A percentile compares a stretch with the other conserved stretches of the same genome.
Conservation (phyloP, 2,113 vertebrate species). For the Pseudorasbora parva region DNA sequence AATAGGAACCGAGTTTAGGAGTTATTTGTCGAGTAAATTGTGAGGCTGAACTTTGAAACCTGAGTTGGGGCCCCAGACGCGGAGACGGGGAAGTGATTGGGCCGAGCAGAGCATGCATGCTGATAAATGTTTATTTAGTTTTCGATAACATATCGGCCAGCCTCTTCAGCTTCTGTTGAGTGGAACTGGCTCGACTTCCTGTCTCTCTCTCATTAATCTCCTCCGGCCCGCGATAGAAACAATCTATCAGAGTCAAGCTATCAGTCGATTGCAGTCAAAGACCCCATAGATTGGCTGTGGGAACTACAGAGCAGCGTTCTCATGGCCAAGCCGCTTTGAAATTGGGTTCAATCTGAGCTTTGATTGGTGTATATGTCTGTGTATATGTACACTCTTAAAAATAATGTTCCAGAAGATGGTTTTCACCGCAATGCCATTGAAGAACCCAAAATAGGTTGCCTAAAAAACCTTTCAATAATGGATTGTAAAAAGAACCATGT, state of each 20-base stretch:
- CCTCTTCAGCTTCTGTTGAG: conserved; percentile 42
- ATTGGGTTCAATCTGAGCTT: neutral
- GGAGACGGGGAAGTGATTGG: conserved; percentile 47
- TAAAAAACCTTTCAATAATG: neutral
- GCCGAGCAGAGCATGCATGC: conserved; percentile 48
- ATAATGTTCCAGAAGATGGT: no score
- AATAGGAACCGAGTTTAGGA: conserved; percentile 28
- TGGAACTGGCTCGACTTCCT: conserved; percentile 27
- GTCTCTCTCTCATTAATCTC: conserved; percentile 12
- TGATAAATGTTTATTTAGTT: conserved; percentile 54
- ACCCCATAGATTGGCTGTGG: neutral
- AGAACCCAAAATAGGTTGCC: neutral
- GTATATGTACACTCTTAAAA: neutral
- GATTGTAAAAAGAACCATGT: neutral
- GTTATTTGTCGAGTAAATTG: conserved; percentile 37
- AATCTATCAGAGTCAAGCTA: conserved; percentile 41
- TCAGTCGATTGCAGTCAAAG: conserved; percentile 32
- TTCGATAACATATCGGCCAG: conserved; percentile 40
- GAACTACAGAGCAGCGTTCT: neutral
- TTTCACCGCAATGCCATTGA: no score
- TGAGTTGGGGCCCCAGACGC: conserved; percentile 47
- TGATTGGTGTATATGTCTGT: conserved; percentile 18
- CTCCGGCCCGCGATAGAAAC: conserved; percentile 2
- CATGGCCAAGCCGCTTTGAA: neutral
- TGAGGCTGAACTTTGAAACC: conserved; percentile 70